phyloP scores from a whole-genome alignment of 2,113 vertebrate genomes.

The Myiopsitta monachus region DNA sequence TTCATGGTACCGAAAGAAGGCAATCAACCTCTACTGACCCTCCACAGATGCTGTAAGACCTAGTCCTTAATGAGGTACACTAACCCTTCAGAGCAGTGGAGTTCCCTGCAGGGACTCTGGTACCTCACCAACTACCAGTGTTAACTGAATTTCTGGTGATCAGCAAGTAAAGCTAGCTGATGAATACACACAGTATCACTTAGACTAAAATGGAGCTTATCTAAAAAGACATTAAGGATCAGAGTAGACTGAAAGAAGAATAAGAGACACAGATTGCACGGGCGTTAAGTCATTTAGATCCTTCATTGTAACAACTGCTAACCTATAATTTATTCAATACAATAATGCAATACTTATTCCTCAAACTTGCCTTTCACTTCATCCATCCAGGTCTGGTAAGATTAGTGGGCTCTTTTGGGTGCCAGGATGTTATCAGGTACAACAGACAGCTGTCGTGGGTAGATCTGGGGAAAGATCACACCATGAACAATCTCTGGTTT shows the following conservation, averaged over 20 bases:
- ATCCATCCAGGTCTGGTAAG: neutral
- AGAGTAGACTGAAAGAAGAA: neutral
- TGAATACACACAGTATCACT: neutral
- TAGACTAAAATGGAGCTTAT: neutral
- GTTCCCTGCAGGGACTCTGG: neutral
- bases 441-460: neutral
- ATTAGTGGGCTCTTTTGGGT: neutral
- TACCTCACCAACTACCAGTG: neutral
- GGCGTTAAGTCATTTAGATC: neutral
- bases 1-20: neutral
- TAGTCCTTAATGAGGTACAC: neutral
- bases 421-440: neutral
- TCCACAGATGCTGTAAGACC: neutral
- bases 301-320: neutral
- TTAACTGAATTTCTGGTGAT: neutral
- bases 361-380: neutral
- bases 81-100: neutral
- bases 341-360: neutral
- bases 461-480: neutral
- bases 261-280: neutral
- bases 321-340: neutral
- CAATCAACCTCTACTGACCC: neutral
- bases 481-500: neutral
- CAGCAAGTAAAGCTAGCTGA: neutral
- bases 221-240: neutral